Conservation (phyloP, 2,113 vertebrate genomes). For the Formicarius rufipectus region DNA sequence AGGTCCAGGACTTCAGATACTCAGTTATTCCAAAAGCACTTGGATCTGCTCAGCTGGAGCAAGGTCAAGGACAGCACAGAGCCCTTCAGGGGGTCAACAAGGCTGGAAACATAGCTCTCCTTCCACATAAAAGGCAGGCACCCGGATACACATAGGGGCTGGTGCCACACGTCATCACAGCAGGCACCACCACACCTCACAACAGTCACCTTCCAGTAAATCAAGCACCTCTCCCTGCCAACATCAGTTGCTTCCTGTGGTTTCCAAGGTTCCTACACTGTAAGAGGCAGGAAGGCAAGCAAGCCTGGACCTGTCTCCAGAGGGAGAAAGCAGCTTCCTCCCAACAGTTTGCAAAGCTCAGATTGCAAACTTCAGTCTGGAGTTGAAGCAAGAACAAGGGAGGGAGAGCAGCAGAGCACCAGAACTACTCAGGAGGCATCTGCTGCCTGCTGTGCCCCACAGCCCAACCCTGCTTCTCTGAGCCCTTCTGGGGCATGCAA, state of each 20-base stretch:
- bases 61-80: not conserved
- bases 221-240: not conserved
- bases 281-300: not conserved
- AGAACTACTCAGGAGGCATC: not conserved
- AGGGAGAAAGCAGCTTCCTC: not conserved
- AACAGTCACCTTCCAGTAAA: not conserved
- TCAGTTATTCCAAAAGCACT: not conserved
- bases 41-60: not conserved
- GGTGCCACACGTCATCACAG: not conserved
- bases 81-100: rapidly evolving
- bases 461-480: rapidly evolving
- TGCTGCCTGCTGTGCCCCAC: not conserved
- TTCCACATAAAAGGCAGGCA: not conserved
- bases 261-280: not conserved
- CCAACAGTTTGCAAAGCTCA: not conserved
- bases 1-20: not conserved
- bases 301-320: not conserved
- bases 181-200: not conserved
- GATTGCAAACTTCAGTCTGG: not conserved
- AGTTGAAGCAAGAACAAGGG: not conserved
- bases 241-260: not conserved
- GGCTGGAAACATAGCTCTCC: not conserved
- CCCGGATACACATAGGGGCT: not conserved
- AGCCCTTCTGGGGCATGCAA: not conserved
- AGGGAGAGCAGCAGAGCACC: not conserved